Conservation (phyloP, 2,888 invertebrate genomes). For the Microplitis deprimator region DNA sequence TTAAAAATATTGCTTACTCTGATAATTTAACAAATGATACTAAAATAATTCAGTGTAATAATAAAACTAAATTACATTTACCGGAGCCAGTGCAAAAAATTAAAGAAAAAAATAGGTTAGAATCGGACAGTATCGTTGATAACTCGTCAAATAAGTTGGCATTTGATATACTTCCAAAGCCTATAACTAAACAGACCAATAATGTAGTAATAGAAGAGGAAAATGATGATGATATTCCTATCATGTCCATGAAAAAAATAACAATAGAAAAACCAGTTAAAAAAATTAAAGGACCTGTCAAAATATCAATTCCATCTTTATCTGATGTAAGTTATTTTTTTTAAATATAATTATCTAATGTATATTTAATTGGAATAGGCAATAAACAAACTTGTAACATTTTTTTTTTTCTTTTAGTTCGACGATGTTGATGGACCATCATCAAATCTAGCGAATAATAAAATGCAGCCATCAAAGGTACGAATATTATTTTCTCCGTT, state of each 20-base stretch:
- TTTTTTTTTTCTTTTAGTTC: constrained; percentile 72
- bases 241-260: constrained; percentile 59
- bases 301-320: constrained; percentile 80
- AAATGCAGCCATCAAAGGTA: constrained; percentile 73
- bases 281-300: constrained; percentile 73
- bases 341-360: not conserved
- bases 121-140: not conserved
- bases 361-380: too few relatives aligned
- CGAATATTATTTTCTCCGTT: constrained; percentile 28
- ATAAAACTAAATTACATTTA: constrained; percentile 31
- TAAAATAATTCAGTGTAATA: constrained; percentile 14
- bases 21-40: constrained; percentile 5
- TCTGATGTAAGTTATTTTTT: constrained; percentile 73
- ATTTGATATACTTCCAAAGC: constrained; percentile 72
- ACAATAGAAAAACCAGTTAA: constrained; percentile 53
- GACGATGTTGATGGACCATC: constrained; percentile 75
- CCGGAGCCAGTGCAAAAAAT: constrained; percentile 29
- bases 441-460: constrained; percentile 67
- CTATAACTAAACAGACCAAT: constrained; percentile 59
- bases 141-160: constrained; percentile 47
- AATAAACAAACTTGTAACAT: constrained; percentile 6
- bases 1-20: constrained; percentile 6
- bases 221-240: constrained; percentile 77
- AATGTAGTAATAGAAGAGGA: constrained; percentile 68
- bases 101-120: constrained; percentile 10